Percentiles rank a stretch among this genome's conserved stretches.
These are phyloP conservation scores for Pegea sp. DNA, from an alignment of 23 tunicate genomes.

Conservation along the genomic window DNA sequence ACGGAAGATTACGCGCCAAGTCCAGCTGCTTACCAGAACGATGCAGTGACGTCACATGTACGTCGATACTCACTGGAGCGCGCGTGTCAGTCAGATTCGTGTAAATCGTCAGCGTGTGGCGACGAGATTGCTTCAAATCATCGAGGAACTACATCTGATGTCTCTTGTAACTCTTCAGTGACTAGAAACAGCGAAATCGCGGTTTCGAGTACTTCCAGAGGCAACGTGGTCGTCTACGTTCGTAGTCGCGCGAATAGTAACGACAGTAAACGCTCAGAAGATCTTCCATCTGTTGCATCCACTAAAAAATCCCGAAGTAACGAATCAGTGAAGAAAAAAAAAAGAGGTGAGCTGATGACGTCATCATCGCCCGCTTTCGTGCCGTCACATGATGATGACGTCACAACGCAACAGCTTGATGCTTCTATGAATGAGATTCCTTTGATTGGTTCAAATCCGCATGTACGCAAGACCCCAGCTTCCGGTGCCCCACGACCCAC, in stretches of 20 bases:
- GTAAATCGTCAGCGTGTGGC: not conserved
- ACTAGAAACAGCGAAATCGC: conserved; percentile 19
- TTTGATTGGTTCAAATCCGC: too few relatives aligned
- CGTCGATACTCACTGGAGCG: not conserved
- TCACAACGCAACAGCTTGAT: too few relatives aligned
- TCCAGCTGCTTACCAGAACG: not conserved
- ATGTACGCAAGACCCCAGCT: too few relatives aligned
- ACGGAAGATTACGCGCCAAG: not conserved
- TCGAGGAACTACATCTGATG: not conserved
- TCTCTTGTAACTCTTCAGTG: not conserved
- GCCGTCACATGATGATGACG: too few relatives aligned
- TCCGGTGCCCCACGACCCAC: too few relatives aligned
- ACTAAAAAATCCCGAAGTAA: not conserved
- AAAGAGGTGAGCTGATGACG: too few relatives aligned
- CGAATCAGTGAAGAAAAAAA: not conserved
- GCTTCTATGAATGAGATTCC: too few relatives aligned
- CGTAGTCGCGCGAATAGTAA: conserved; percentile 48
- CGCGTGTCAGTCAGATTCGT: not conserved
- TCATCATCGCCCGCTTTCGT: too few relatives aligned
- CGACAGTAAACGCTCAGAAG: conserved; percentile 4
- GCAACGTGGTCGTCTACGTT: conserved; percentile 43
- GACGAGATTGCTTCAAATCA: not conserved
- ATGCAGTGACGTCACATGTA: not conserved
- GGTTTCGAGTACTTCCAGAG: conserved; percentile 11
- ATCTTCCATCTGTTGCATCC: not conserved